These are phyloP conservation scores for Lophochroa leadbeateri DNA, from an alignment of 2,113 vertebrate species.

Conservation along the genomic window DNA sequence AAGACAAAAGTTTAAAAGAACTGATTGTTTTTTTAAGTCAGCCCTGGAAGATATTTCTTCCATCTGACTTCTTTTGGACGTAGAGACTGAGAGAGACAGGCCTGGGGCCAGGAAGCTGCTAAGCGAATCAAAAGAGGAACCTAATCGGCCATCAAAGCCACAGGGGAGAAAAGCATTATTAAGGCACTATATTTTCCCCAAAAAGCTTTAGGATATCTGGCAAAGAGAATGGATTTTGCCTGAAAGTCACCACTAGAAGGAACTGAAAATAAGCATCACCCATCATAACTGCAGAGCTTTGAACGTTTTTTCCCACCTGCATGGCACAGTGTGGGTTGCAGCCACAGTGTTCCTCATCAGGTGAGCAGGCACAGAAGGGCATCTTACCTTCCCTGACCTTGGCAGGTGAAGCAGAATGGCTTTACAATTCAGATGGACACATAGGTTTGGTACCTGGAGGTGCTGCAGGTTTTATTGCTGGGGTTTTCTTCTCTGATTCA, in stretches of 20 bases:
- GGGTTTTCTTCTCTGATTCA: neutral
- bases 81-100: neutral
- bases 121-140: neutral
- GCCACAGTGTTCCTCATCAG: accelerated
- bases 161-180: neutral
- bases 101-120: neutral
- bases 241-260: neutral
- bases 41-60: neutral
- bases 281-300: accelerated
- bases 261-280: neutral
- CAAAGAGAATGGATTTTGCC: neutral
- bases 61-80: neutral
- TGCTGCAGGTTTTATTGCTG: neutral
- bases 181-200: neutral
- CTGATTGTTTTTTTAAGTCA: constrained; percentile 48
- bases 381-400: neutral
- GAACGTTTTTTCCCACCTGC: neutral
- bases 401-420: neutral
- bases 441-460: neutral
- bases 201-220: neutral
- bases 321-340: neutral
- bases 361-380: too few relatives aligned
- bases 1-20: constrained; percentile 60
- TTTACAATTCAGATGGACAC: neutral
- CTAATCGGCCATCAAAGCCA: neutral